Conservation (phyloP, 2,797 vertebrate species). For the Aeoliscus strigatus region DNA sequence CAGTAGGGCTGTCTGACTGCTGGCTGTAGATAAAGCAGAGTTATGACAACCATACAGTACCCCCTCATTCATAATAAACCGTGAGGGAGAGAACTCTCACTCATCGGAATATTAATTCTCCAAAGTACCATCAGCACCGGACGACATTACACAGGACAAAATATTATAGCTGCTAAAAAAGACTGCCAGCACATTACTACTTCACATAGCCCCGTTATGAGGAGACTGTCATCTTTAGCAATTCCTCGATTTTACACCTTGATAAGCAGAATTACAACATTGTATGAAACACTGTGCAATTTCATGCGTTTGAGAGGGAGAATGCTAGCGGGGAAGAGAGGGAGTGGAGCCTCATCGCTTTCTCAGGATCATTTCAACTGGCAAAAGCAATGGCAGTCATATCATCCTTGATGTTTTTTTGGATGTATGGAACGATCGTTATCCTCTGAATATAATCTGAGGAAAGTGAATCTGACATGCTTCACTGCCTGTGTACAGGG, state of each 20-base stretch:
- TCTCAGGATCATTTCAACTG: neutral
- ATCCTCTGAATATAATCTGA: too few species aligned
- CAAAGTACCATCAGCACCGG: slow-evolving; percentile 32
- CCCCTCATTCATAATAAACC: slow-evolving; percentile 67
- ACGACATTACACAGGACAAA: slow-evolving; percentile 39
- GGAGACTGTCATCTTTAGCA: slow-evolving; percentile 13
- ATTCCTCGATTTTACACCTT: slow-evolving; percentile 7
- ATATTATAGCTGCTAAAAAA: slow-evolving; percentile 34
- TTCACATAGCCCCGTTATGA: slow-evolving; percentile 5
- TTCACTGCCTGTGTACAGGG: too few species aligned
- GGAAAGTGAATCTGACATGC: too few species aligned
- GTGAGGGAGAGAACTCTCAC: slow-evolving; percentile 43
- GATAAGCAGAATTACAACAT: slow-evolving; percentile 10
- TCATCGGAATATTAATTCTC: slow-evolving; percentile 49
- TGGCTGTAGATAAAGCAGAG: slow-evolving; percentile 70
- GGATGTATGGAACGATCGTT: too few species aligned
- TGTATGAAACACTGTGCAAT: slow-evolving; percentile 1
- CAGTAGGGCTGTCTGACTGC: slow-evolving; percentile 66
- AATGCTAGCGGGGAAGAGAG: neutral
- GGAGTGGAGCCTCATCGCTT: neutral
- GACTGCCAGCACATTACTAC: slow-evolving; percentile 7
- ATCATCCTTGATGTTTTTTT: neutral
- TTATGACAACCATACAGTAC: slow-evolving; percentile 66
- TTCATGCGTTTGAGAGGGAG: neutral
- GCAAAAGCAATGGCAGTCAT: neutral